These are phyloP conservation scores for Drosophila subquinaria DNA, from an alignment of 2,888 invertebrate genomes.

Conservation along the genomic window DNA sequence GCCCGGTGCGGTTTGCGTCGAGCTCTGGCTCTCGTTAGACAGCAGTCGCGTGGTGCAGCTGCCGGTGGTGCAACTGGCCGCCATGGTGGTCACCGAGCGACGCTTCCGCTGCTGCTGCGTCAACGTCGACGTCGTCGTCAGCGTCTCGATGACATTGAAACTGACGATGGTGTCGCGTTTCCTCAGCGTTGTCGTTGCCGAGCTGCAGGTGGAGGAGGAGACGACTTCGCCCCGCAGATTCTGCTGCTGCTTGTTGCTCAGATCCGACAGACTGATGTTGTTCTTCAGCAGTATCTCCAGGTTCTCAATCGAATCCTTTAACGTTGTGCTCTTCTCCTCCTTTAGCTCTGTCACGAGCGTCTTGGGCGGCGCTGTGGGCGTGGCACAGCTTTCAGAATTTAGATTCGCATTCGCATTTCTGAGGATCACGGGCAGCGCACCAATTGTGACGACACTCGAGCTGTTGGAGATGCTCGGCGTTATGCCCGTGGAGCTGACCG, in stretches of 20 bases:
- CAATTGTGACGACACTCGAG: constrained; percentile 81
- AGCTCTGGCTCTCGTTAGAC: constrained; percentile 67
- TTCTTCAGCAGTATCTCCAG: constrained; percentile 85
- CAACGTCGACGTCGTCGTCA: constrained; percentile 55
- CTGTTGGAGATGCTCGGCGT: constrained; percentile 84
- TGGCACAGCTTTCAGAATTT: constrained; percentile 45
- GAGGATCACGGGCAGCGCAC: constrained; percentile 67
- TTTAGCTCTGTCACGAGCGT: constrained; percentile 82
- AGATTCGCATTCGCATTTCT: constrained; percentile 57
- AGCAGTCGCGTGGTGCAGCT: constrained; percentile 53
- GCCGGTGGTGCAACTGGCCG: constrained; percentile 51
- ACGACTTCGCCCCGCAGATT: constrained; percentile 76
- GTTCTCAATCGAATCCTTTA: constrained; percentile 85
- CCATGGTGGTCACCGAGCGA: constrained; percentile 67
- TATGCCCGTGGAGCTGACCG: constrained; percentile 81
- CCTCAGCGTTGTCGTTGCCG: constrained; percentile 69
- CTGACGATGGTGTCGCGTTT: constrained; percentile 81
- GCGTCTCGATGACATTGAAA: constrained; percentile 77
- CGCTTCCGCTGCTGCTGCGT: constrained; percentile 64
- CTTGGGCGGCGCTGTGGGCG: constrained; percentile 63
- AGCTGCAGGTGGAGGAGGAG: constrained; percentile 51
- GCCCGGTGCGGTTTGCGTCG: constrained; percentile 62
- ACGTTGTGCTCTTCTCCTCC: constrained; percentile 75
- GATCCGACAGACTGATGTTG: constrained; percentile 85
- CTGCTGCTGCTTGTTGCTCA: constrained; percentile 85